Evolutionary conservation across 23 tunicate genomes (phyloP), one percentile per base, ranked within the genome.

Genomic region (Halocynthia roretzi): DNA sequence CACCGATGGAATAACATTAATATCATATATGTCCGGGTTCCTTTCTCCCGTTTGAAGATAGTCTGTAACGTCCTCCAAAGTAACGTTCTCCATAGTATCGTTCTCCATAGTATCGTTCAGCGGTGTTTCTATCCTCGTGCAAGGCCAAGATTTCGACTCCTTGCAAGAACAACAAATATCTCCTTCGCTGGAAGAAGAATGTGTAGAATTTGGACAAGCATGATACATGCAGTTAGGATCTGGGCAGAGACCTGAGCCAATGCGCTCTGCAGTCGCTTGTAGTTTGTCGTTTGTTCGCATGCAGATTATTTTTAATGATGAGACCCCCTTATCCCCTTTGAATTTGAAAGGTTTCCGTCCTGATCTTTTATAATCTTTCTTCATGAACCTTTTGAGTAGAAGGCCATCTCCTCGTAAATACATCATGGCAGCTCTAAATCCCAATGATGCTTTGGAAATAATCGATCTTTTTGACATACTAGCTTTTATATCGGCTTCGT

Each of bases 401-500:
- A 89, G 55, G 7, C 83, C 88, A 67, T 89, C 96, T 11, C 96
- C 96, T 10, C 96, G 84, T 54, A 89, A 74, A 70, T 89, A 89
- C 69, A 79, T 50, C 76, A 89, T 51, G 44, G 87, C 77, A 7
- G 88, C 93, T 6, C 58, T 8, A 22, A 70, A 52, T 20, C 69
- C 64, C 7, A 54, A 80, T 52, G 49, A n/a, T 15, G 53, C 64
- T 71, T 71, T 71, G n/a, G 65, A 12, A 14, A 67, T 63, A 12
- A 80, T 10, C 9, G 20, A 62, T 10, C 15, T 51, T 10, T 58
- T 20, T 6, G 70, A 65, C 31, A 40, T 65, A 6, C 70, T 65
- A 20, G 22, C 31, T 65, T 65, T 48, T 10, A 65, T 15, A 65
- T 65, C 31, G 15, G 84, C 60, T 44, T 54, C 54, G 31, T 60